Conservation (phyloP, 2,888 invertebrate species). For the Pachydiplax longipennis region DNA sequence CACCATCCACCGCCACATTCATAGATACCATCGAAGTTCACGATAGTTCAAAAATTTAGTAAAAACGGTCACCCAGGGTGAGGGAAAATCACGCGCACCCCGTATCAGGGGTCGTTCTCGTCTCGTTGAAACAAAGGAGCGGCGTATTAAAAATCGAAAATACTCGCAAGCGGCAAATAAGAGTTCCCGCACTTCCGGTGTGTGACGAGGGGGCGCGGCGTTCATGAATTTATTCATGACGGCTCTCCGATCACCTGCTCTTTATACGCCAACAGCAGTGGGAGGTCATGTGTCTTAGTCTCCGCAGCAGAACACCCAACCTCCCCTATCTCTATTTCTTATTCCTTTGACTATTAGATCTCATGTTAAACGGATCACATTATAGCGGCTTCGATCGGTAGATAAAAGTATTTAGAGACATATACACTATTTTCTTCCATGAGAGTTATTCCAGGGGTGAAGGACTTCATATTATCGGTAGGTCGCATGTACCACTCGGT, state of each 20-base stretch:
- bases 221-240: constrained; percentile 36
- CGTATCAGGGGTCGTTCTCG: neutral
- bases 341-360: no score
- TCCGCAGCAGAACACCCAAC: neutral
- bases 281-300: neutral
- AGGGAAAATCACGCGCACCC: neutral
- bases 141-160: neutral
- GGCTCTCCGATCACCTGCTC: constrained; percentile 19
- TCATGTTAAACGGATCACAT: no score
- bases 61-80: neutral
- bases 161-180: neutral
- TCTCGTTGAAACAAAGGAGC: neutral
- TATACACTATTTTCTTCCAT: no score
- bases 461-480: no score
- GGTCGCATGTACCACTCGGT: no score
- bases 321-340: neutral
- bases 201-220: neutral
- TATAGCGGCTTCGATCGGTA: no score
- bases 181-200: neutral
- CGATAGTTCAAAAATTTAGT: no score
- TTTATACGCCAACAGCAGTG: neutral
- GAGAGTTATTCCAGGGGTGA: no score
- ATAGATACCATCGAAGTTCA: no score
- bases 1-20: no score
- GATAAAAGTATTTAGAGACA: no score